These are phyloP conservation scores for Pantherophis alleghaniensis DNA, from an alignment of 2,797 vertebrate genomes.

Conservation along the genomic window DNA sequence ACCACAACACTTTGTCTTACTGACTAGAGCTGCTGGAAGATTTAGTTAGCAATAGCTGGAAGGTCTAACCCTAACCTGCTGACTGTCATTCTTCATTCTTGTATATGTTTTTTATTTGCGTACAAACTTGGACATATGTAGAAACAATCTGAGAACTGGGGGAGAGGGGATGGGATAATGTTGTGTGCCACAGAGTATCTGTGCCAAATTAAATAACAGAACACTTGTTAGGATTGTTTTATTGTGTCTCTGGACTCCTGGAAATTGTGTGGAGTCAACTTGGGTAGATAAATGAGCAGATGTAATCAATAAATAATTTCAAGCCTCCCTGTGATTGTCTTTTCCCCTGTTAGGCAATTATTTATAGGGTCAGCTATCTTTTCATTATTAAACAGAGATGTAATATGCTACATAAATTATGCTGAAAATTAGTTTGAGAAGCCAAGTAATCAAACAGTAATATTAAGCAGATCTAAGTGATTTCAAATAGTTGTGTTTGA, in stretches of 20 bases:
- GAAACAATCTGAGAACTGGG: background rate
- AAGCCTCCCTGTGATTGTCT: background rate
- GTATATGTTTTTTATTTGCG: background rate
- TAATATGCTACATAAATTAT: background rate
- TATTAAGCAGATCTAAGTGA: background rate
- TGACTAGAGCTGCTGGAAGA: background rate
- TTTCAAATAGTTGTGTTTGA: background rate
- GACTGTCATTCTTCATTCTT: background rate
- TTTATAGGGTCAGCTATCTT: background rate
- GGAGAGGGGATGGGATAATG: accelerated
- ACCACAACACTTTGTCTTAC: background rate
- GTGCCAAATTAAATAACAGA: background rate
- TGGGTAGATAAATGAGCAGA: background rate
- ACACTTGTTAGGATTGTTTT: background rate
- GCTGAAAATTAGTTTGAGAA: background rate
- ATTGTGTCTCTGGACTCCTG: background rate
- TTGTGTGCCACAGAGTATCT: background rate
- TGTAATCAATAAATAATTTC: background rate
- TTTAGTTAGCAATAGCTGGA: background rate
- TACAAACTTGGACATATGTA: background rate
- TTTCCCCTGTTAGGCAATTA: background rate
- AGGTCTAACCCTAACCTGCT: background rate
- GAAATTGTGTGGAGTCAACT: background rate
- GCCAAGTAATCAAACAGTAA: background rate
- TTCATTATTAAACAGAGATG: background rate